These are phyloP conservation scores for Halocynthia aurantium DNA, from an alignment of 23 tunicate species.

Conservation along the genomic window DNA sequence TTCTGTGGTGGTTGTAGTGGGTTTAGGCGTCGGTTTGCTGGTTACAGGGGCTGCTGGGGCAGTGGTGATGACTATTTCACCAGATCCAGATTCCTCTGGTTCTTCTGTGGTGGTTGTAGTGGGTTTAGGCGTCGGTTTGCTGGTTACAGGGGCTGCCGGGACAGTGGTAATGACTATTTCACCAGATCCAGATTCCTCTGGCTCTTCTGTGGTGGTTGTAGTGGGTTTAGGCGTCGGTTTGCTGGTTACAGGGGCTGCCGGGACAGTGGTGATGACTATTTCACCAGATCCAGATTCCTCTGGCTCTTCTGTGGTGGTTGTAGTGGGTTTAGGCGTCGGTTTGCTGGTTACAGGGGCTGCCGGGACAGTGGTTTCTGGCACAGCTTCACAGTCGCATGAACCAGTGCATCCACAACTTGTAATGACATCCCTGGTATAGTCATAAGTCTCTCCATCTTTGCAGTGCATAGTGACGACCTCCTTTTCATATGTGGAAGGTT, in stretches of 20 bases:
- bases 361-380: conserved; percentile 36
- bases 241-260: conserved; percentile 4
- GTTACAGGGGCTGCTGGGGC: conserved; percentile 16
- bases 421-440: conserved; percentile 45
- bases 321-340: conserved; percentile 32
- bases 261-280: conserved; percentile 15
- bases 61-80: conserved; percentile 18
- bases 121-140: not conserved
- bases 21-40: conserved; percentile 7
- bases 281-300: not conserved
- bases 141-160: conserved; percentile 8
- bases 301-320: conserved; percentile 26
- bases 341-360: conserved; percentile 34
- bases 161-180: conserved; percentile 18
- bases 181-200: not conserved
- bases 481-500: conserved; percentile 56
- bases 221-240: conserved; percentile 18
- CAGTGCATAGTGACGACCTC: conserved; percentile 45
- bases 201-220: conserved; percentile 43
- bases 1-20: conserved; percentile 25
- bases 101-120: conserved; percentile 26
- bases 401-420: conserved; percentile 56
- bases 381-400: conserved; percentile 11
- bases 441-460: conserved; percentile 62
- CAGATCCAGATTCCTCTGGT: conserved; percentile 30